Evolutionary conservation across 2,113 vertebrate genomes (phyloP).

Genomic region (Chloebia gouldiae): DNA sequence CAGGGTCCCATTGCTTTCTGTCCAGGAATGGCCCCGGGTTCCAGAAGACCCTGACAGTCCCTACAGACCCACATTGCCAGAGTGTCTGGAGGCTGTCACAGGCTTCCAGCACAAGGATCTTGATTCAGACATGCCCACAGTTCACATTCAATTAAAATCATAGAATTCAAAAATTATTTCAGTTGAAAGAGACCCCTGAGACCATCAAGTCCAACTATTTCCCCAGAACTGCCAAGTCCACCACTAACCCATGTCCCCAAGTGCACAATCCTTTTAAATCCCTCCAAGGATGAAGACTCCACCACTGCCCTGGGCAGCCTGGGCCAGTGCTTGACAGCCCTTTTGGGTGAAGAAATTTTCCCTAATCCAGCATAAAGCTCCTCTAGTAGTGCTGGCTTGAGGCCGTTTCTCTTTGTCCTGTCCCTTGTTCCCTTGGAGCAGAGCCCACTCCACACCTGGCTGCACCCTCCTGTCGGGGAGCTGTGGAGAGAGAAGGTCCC

Average conservation of each 20-base stretch:
- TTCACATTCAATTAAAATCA: background rate
- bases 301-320: background rate
- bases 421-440: background rate
- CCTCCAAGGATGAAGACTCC: background rate
- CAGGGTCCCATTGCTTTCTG: background rate
- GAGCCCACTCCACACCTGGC: background rate
- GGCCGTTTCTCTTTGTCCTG: background rate
- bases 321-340: background rate
- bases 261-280: background rate
- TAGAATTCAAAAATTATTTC: background rate
- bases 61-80: background rate
- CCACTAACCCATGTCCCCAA: background rate
- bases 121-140: accelerated
- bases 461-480: background rate
- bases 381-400: background rate
- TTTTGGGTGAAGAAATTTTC: background rate
- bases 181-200: background rate
- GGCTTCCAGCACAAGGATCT: background rate
- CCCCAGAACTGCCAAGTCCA: background rate
- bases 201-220: background rate
- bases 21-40: background rate
- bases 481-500: background rate
- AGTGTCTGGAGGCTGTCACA: background rate
- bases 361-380: background rate
- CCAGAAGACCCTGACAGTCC: background rate